A percentile compares a stretch with the other conserved stretches of the same genome.
phyloP scores from a whole-genome alignment of 2,888 invertebrate species.

The Molorchus minor region DNA sequence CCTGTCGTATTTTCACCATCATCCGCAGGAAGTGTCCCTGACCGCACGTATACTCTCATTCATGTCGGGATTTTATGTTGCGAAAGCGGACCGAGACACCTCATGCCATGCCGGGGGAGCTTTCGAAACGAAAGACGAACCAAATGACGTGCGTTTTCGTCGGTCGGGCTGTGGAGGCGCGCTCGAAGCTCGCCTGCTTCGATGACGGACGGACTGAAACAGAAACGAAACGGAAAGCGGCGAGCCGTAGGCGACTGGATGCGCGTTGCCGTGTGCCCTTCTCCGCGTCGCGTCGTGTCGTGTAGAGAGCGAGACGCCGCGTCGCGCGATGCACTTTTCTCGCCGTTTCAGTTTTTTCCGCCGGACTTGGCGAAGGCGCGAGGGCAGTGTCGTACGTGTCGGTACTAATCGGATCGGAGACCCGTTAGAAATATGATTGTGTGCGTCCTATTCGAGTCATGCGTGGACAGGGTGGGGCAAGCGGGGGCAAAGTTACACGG shows the following conservation, averaged over 20 bases:
- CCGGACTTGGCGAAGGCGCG: too few species aligned
- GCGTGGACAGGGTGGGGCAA: too few species aligned
- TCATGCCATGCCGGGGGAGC: neutral
- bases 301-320: too few species aligned
- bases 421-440: too few species aligned
- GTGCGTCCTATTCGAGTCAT: too few species aligned
- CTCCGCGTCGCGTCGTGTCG: too few species aligned
- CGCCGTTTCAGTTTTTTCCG: too few species aligned
- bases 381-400: too few species aligned
- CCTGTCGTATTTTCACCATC: neutral
- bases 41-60: neutral
- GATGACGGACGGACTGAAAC: slow-evolving; percentile 29
- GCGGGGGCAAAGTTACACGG: too few species aligned
- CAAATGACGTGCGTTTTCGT: neutral
- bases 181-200: slow-evolving; percentile 27
- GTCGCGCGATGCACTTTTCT: too few species aligned
- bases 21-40: neutral
- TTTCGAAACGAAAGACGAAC: neutral
- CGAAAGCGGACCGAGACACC: neutral
- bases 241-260: slow-evolving; percentile 14
- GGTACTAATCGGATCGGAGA: too few species aligned
- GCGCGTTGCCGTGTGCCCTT: too few species aligned
- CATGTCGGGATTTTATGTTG: neutral
- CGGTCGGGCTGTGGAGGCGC: slow-evolving; percentile 10
- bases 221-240: slow-evolving; percentile 30